These are phyloP conservation scores for Gadopsis bispinosus DNA, from an alignment of 2,797 vertebrate species.

Conservation along the genomic window DNA sequence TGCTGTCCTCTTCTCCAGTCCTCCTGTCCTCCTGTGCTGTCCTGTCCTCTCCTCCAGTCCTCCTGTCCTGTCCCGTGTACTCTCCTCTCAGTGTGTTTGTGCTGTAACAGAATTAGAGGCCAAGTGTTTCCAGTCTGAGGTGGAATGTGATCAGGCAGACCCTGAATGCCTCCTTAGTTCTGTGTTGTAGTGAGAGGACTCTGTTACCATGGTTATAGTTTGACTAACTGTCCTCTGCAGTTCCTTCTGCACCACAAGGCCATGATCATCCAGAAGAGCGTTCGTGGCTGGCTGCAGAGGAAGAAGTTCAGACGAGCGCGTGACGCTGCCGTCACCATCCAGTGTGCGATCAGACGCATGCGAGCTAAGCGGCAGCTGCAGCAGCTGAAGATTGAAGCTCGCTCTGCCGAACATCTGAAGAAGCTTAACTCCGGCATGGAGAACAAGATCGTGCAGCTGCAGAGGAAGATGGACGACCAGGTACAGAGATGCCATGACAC, in stretches of 20 bases:
- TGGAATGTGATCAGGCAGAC: conserved; percentile 21
- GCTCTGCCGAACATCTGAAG: conserved; percentile 90
- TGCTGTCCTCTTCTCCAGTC: too few relatives aligned
- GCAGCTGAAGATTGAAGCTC: conserved; percentile 91
- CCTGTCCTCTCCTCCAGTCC: too few relatives aligned
- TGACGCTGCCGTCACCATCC: conserved; percentile 87
- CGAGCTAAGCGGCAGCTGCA: conserved; percentile 86
- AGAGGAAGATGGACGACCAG: conserved; percentile 95
- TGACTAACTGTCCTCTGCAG: conserved; percentile 68
- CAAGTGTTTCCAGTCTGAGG: conserved; percentile 4
- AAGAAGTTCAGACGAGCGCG: conserved; percentile 75
- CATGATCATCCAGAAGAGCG: conserved; percentile 88
- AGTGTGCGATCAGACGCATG: conserved; percentile 89
- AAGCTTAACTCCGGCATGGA: conserved; percentile 97
- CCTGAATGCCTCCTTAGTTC: neutral
- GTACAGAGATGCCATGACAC: conserved; percentile 77
- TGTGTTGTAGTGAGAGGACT: too few relatives aligned
- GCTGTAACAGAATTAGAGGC: conserved; percentile 9
- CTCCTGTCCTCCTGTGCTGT: too few relatives aligned
- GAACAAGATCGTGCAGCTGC: conserved; percentile 97
- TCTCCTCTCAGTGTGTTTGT: too few relatives aligned
- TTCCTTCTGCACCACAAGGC: conserved; percentile 92
- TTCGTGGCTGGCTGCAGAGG: conserved; percentile 89
- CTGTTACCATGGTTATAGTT: too few relatives aligned
- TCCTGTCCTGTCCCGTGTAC: too few relatives aligned